Evolutionary conservation across 2,797 vertebrate genomes (phyloP), one percentile per base, ranked within the genome.

Genomic region (Pygocentrus nattereri): DNA sequence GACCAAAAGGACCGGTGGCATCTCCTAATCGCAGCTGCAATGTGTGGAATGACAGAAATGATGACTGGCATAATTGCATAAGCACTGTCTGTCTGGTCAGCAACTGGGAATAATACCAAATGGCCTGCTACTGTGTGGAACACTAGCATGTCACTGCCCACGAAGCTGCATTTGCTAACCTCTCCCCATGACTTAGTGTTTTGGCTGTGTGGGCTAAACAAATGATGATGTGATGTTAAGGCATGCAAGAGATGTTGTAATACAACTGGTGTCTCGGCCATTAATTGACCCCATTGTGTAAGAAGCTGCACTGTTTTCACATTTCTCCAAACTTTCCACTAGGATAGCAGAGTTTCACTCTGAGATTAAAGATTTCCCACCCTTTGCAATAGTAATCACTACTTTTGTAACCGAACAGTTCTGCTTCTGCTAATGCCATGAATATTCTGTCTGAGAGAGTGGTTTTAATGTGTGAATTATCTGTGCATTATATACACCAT

Each of bases 221-320:
- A 79, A 54, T 49, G 64, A 78, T 74, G 44, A n/a, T 76, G 81
- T 79, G 49, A 74, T 74, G 34, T 56, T 38, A 67, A 38, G 61
- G 79, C 70, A 87, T 87, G 88, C 79, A 80, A 59, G 82, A 67
- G 69, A 85, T 90, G 87, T 86, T 88, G 86, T 76, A 84, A 84
- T 72, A 69, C 44, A 47, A 75, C 78, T 73, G 38, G 47, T 61
- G 71, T 78, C 58, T 72, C 64, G 38, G 5, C 23, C 15, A 4
- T 71, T 25, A 19, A 2, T 54, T 54, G 19, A 19, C 49, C 23
- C 16, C 5, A 4, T 73, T 75, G 50, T 81, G 68, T 74, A 69
- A 73, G 65, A 78, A 5, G 2, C 56, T 21, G 19, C 62, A 18
- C 12, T 3, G 18, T 15, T 54, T 64, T 73, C 18, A 73, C 34